Base-by-base conservation (phyloP, 1,140 invertebrate species). In the Drosophila mayri region DNA sequence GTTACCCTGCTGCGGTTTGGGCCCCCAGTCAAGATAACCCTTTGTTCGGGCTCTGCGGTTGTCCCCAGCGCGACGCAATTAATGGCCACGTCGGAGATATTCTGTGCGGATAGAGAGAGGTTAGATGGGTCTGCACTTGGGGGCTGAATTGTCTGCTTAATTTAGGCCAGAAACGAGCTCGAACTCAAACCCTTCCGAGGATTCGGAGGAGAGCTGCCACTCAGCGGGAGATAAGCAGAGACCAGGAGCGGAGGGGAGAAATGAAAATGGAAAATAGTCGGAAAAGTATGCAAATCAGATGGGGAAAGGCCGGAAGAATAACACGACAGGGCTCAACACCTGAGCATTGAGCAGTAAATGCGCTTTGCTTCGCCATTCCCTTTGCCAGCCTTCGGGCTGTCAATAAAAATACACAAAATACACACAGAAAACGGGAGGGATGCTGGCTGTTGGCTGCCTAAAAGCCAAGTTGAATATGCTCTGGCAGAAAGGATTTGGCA, bases 261-360 rank as follows among this genome's bases (percentile, higher is more conserved):
- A 46, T 22, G 47, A 14, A 64, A 58, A 83, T 77, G 84, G 71
- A 88, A 87, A 88, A 87, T 80, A 80, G 84, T 80, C 74, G 72
- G 61, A 83, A 83, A 87, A 88, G 84, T 87, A 87, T 87, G 84
- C 80, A 87, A 87, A 87, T 87, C 60, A 85, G 80, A 35, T 18
- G 64, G 54, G 62, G 50, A 49, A 49, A 46, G 62, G 38, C 38
- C 32, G 28, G 38, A 54, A 78, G 62, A 87, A 83, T 70, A 82
- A 83, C 84, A 64, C 66, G 52, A 72, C 54, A 66, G 80, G 85
- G 76, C 81, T 83, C 81, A 88, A 83, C 84, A 83, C 84, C 84
- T 88, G 72, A 71, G 47, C 58, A 74, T 63, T 74, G 80, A 84
- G 77, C 68, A 74, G 72, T 63, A 87, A 87, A 87, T 88, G 80